Conservation (phyloP, 1,140 invertebrate genomes). For the Idris sp. region DNA sequence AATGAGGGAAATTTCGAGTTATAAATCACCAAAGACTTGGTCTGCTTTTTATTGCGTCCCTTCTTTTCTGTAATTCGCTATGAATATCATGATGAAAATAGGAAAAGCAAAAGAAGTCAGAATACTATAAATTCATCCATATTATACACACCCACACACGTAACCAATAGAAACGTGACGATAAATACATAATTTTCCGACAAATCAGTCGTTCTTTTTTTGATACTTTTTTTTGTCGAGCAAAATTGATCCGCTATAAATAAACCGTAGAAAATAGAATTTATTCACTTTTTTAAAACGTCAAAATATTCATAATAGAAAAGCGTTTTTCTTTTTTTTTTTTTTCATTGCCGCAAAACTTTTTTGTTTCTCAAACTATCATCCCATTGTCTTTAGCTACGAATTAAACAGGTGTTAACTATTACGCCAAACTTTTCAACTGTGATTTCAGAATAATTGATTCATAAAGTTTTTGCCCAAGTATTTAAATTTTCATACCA, state of each 20-base stretch:
- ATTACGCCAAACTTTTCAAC: constrained; percentile 29
- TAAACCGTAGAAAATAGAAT: constrained; percentile 24
- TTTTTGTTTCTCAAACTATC: constrained; percentile 7
- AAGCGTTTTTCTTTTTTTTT: not conserved
- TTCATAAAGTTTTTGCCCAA: constrained; percentile 7
- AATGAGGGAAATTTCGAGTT: constrained; percentile 43
- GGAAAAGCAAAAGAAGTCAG: constrained; percentile 28
- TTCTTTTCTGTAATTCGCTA: constrained; percentile 27
- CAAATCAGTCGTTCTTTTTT: constrained; percentile 40
- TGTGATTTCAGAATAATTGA: constrained; percentile 18
- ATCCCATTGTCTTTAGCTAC: constrained; percentile 1
- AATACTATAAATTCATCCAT: no score
- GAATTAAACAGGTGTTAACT: constrained; percentile 21
- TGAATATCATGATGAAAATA: constrained; percentile 33
- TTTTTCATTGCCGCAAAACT: constrained; percentile 2
- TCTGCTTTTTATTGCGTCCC: constrained; percentile 57
- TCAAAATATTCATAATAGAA: constrained; percentile 23
- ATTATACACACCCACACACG: constrained; percentile 3
- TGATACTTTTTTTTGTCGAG: constrained; percentile 21
- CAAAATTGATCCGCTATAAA: constrained; percentile 22
- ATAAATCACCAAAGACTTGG: constrained; percentile 64
- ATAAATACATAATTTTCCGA: constrained; percentile 48
- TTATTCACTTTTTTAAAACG: constrained; percentile 7
- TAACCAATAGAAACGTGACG: constrained; percentile 25
- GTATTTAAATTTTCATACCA: constrained; percentile 16